phyloP scores from a whole-genome alignment of 1,140 invertebrate genomes.

The Hycleus phaleratus region DNA sequence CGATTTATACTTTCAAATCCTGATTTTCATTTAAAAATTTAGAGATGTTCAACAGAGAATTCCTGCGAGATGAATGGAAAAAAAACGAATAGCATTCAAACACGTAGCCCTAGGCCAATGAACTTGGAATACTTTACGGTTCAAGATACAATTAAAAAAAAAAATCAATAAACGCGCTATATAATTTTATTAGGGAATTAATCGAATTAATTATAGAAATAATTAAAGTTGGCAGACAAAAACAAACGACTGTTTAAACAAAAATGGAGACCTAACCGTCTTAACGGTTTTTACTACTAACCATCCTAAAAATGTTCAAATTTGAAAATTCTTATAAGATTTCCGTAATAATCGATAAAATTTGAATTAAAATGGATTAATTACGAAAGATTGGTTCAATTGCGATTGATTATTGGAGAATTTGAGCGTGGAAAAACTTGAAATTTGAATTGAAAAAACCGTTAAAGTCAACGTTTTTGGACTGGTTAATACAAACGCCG shows the following conservation, averaged over 20 bases:
- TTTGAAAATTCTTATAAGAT: neutral
- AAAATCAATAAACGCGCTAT: no score
- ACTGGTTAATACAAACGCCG: neutral
- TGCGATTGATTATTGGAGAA: no score
- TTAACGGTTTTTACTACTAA: slow-evolving; percentile 6
- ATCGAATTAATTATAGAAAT: no score
- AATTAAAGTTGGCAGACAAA: no score
- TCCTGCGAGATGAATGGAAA: neutral
- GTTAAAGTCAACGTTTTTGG: neutral
- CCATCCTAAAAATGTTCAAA: neutral
- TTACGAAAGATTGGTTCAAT: neutral
- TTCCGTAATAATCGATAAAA: neutral
- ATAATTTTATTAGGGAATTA: no score
- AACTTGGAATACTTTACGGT: slow-evolving; percentile 2
- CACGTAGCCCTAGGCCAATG: neutral
- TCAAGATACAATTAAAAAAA: neutral
- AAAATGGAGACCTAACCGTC: no score
- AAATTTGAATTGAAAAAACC: neutral
- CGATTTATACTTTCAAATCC: neutral
- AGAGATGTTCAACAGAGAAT: slow-evolving; percentile 4
- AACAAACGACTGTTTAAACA: no score
- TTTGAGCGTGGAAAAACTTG: neutral
- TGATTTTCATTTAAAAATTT: slow-evolving; percentile 4
- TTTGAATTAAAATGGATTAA: neutral
- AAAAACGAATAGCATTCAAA: neutral